phyloP scores from a whole-genome alignment of 2,797 vertebrate species.

The Hafferia zeledoni region DNA sequence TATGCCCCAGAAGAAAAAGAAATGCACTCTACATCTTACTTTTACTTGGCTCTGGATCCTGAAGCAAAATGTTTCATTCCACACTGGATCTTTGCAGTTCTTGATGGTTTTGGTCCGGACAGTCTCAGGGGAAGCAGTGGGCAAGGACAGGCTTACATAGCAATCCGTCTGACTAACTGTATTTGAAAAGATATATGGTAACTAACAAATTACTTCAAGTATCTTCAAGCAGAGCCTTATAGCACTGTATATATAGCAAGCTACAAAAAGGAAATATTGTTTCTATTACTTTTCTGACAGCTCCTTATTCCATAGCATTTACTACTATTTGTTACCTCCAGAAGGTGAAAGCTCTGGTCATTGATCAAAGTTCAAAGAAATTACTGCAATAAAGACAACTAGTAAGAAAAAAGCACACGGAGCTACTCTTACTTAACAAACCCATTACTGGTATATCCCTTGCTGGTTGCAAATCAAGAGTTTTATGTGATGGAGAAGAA shows the following conservation, averaged over 20 bases:
- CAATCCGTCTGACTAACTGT: constrained; percentile 79
- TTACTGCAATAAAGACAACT: not conserved
- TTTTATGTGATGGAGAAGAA: not conserved
- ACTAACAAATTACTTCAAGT: not conserved
- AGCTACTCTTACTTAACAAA: not conserved
- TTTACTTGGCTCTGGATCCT: constrained; percentile 81
- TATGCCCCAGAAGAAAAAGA: not conserved
- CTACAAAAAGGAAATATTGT: not conserved
- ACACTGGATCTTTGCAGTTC: constrained; percentile 78
- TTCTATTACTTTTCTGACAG: not conserved
- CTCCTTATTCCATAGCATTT: not conserved
- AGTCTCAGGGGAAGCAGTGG: constrained; percentile 73
- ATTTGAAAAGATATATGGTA: not conserved
- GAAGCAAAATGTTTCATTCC: constrained; percentile 86
- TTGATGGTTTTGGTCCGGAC: constrained; percentile 76
- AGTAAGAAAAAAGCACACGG: not conserved
- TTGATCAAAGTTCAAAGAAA: not conserved
- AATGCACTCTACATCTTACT: constrained; percentile 64
- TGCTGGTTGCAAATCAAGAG: not conserved
- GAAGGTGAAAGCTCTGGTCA: not conserved
- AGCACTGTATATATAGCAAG: not conserved
- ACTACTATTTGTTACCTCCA: not conserved
- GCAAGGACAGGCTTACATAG: constrained; percentile 80
- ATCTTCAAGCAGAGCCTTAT: not conserved
- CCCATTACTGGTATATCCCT: accelerated